Evolutionary conservation across 2,888 invertebrate species (phyloP).

Genomic region (Neoascia interrupta): DNA sequence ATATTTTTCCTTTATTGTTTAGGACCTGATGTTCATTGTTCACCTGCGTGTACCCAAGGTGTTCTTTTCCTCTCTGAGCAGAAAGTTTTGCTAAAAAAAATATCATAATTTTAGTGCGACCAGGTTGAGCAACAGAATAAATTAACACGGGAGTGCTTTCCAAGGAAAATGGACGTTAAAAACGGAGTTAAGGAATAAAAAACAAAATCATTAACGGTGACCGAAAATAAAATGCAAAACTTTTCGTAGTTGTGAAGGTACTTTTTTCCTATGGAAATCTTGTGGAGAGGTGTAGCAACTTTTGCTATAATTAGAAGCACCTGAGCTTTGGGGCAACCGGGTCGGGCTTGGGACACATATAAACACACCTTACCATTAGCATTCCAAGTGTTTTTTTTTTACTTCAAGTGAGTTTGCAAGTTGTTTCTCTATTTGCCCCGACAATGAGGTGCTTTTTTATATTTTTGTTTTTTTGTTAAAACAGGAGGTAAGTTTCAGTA

Average conservation of each 20-base stretch:
- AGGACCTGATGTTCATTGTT: too few relatives aligned
- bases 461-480: not conserved
- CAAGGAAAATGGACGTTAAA: too few relatives aligned
- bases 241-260: conserved; percentile 1
- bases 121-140: not conserved
- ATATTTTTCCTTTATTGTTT: too few relatives aligned
- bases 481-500: not conserved
- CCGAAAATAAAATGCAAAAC: conserved; percentile 17
- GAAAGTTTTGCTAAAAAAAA: too few relatives aligned
- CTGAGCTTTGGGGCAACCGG: conserved; percentile 29
- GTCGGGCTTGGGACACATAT: conserved; percentile 29
- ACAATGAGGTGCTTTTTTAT: conserved; percentile 14
- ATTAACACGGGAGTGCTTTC: too few relatives aligned
- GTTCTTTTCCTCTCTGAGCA: too few relatives aligned
- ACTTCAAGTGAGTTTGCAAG: conserved; percentile 32
- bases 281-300: conserved; percentile 26
- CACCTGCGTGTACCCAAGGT: too few relatives aligned
- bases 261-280: conserved; percentile 24
- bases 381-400: conserved; percentile 14
- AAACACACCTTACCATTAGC: conserved; percentile 23
- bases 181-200: not conserved
- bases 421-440: conserved; percentile 23
- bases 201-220: not conserved
- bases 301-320: conserved; percentile 58
- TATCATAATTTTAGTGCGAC: too few relatives aligned